Base-by-base conservation (phyloP, 2,888 invertebrate genomes). In the Drosophila suboccidentalis region DNA sequence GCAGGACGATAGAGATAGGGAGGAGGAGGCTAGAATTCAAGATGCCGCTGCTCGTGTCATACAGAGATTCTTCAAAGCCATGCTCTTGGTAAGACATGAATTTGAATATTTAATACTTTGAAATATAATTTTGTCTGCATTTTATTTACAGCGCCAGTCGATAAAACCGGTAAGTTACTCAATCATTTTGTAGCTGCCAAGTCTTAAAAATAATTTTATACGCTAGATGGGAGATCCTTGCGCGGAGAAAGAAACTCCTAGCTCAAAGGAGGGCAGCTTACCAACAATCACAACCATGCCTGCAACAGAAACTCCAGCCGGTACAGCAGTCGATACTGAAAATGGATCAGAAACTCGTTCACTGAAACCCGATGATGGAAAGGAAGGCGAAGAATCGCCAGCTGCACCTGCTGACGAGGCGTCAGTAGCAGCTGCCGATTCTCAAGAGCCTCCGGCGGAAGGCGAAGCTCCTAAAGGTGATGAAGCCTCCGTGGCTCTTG, bases 61-160 rank as follows among this genome's bases (percentile, higher is more conserved):
- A 49, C 89, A 89, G 43, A 72, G 77, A n/a, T 87, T 87, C 71
- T 87, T 89, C 70, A 85, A 75, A 15, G 17, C 3, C 10, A 49
- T 68, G 4, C 17, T 74, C 5, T 4, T 60, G 15, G 83, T 83
- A 51, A 68, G 74, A 58, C 49, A 11, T 19, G n/a, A 4, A 19
- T 2, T 15, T 2, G 2, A 32, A 29, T 10, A 1, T 29, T 5
- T 0, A 5, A 29, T 22, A 11, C 29, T 17, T 22, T 11, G 5
- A 17, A 13, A 47, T 19, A 39, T 1, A 1, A 19, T 15, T 13
- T 17, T 0, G 11, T 29, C 10, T 19, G 11, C 6, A 8, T 19
- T 29, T 9, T 0, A 6, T 6, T 22, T 46, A 44, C 57, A 78
- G 77, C 75, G 71, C 0, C 66, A 76, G 13, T 10, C 49, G n/a